Conservation (phyloP, 2,888 invertebrate species). For the Agrochola lychnidis region DNA sequence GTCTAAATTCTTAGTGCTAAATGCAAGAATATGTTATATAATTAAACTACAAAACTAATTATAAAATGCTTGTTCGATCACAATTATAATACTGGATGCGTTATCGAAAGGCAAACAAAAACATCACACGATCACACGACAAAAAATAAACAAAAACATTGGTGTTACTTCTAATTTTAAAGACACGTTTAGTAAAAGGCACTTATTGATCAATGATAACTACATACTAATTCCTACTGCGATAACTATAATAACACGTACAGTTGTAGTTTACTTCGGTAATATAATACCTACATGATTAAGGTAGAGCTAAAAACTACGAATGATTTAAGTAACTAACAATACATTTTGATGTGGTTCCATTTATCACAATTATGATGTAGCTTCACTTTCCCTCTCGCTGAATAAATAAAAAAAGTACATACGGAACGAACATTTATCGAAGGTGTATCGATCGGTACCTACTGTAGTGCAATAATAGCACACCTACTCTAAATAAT, state of each 20-base stretch:
- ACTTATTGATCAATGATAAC: conserved; percentile 58
- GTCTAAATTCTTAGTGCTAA: conserved; percentile 30
- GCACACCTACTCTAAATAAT: neutral
- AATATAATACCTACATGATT: conserved; percentile 16
- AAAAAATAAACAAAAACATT: conserved; percentile 46
- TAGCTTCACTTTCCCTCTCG: neutral
- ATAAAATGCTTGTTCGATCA: conserved; percentile 65
- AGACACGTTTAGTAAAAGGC: conserved; percentile 69
- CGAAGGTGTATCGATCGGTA: neutral
- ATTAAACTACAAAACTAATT: conserved; percentile 35
- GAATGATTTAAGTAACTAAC: neutral
- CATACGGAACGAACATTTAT: neutral
- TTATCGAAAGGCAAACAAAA: conserved; percentile 74
- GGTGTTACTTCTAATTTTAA: conserved; percentile 57
- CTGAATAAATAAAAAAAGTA: neutral
- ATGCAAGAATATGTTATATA: conserved; percentile 36
- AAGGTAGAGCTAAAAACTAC: conserved; percentile 11
- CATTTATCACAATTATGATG: conserved; percentile 27
- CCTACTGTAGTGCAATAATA: neutral
- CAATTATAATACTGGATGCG: conserved; percentile 82
- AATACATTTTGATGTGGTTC: conserved; percentile 27
- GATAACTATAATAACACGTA: conserved; percentile 25
- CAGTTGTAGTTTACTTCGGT: conserved; percentile 2
- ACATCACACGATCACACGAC: conserved; percentile 77
- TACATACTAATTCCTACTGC: conserved; percentile 18